Conservation (phyloP, 2,797 vertebrate species). For the Antrozous pallidus region DNA sequence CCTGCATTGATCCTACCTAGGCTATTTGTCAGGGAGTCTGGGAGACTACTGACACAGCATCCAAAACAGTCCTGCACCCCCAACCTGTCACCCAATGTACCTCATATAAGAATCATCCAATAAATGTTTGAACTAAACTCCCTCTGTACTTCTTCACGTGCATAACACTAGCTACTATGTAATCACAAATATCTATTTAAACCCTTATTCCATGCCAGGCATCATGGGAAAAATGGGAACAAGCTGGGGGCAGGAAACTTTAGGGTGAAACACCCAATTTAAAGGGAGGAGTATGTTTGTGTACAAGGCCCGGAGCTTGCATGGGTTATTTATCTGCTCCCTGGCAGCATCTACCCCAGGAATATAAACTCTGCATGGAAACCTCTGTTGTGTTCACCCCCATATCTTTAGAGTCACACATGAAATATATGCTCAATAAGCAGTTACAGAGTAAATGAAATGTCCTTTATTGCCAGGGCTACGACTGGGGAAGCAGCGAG, state of each 20-base stretch:
- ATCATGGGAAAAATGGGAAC: neutral
- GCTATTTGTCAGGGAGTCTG: neutral
- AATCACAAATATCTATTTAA: neutral
- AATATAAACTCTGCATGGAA: neutral
- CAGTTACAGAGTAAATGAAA: neutral
- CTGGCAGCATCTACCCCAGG: neutral
- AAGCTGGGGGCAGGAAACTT: neutral
- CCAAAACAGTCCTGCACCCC: neutral
- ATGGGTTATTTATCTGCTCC: neutral
- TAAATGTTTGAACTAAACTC: neutral
- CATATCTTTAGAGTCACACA: neutral
- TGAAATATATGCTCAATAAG: accelerated
- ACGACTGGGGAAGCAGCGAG: neutral
- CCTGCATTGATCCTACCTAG: neutral
- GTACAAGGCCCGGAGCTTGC: neutral
- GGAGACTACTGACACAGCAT: neutral
- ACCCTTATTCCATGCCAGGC: neutral
- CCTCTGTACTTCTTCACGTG: neutral
- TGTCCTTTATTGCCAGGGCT: neutral
- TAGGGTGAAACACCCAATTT: neutral
- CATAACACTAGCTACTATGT: neutral
- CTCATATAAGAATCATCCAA: neutral
- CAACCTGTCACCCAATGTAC: accelerated
- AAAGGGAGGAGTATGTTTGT: neutral
- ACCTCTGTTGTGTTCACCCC: neutral